A percentile compares a stretch with the other conserved stretches of the same genome.
These are phyloP conservation scores for Centropristis striata DNA, from an alignment of 2,113 vertebrate genomes.

Conservation along the genomic window DNA sequence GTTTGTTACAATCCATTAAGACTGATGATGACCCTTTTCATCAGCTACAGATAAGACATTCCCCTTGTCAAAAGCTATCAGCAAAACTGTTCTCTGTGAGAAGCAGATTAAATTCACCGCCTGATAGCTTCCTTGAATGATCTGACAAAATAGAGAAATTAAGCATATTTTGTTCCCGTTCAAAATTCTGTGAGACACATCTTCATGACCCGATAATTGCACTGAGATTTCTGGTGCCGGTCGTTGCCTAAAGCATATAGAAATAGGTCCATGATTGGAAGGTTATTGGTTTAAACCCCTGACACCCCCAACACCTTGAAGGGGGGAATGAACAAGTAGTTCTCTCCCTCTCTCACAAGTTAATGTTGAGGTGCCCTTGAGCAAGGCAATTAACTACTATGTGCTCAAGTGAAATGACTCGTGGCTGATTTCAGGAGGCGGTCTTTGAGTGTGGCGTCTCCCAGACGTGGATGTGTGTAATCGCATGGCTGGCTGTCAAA, in stretches of 20 bases:
- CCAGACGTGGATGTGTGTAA: constrained; percentile 1
- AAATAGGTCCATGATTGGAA: constrained; percentile 66
- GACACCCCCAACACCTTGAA: constrained; percentile 48
- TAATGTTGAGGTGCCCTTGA: constrained; percentile 70
- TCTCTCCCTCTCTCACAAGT: constrained; percentile 24
- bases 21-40: constrained; percentile 53
- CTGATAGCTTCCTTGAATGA: constrained; percentile 56
- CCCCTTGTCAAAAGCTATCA: constrained; percentile 62
- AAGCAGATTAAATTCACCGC: constrained; percentile 58
- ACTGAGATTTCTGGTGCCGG: constrained; percentile 42
- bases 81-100: constrained; percentile 44
- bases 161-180: constrained; percentile 55
- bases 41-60: constrained; percentile 56
- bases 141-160: constrained; percentile 63
- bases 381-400: constrained; percentile 68
- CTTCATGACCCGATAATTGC: constrained; percentile 73
- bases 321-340: constrained; percentile 49
- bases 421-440: constrained; percentile 9
- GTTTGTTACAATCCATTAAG: constrained; percentile 59
- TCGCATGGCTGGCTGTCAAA: not conserved
- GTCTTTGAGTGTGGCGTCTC: constrained; percentile 28
- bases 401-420: constrained; percentile 46
- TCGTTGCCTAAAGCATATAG: constrained; percentile 54
- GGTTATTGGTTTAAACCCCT: constrained; percentile 73
- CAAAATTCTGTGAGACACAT: constrained; percentile 52